Percentiles rank a stretch among this genome's conserved stretches.
phyloP scores from a whole-genome alignment of 2,888 invertebrate genomes.

The Diplolepis rosae region DNA sequence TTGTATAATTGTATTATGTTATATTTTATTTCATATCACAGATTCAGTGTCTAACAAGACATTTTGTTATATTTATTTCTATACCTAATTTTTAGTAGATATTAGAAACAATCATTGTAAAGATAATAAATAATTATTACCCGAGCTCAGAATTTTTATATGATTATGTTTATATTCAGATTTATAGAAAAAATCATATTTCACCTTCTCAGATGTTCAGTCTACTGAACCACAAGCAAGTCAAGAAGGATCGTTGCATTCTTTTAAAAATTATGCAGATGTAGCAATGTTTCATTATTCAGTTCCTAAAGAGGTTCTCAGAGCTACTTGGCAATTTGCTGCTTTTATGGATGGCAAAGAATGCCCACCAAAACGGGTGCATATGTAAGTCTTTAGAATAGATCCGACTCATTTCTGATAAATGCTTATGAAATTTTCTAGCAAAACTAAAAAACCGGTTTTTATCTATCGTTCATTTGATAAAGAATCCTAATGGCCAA shows the following conservation, averaged over 20 bases:
- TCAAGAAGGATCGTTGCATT: slow-evolving; percentile 73
- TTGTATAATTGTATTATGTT: too few relatives aligned
- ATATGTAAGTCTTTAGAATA: slow-evolving; percentile 71
- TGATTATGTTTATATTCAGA: too few relatives aligned
- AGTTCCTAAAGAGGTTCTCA: slow-evolving; percentile 73
- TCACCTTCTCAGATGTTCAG: not conserved
- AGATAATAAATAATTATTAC: not conserved
- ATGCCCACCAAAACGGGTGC: slow-evolving; percentile 72
- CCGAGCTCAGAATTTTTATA: too few relatives aligned
- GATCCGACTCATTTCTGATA: too few relatives aligned
- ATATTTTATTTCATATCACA: too few relatives aligned
- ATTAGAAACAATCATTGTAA: not conserved
- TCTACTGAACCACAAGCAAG: slow-evolving; percentile 71
- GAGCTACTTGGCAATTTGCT: slow-evolving; percentile 75
- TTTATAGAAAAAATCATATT: too few relatives aligned
- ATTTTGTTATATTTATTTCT: too few relatives aligned
- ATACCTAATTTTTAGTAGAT: not conserved
- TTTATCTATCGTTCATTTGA: not conserved
- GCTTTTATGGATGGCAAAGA: slow-evolving; percentile 74
- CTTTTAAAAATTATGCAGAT: slow-evolving; percentile 74
- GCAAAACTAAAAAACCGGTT: too few relatives aligned
- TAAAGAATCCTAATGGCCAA: slow-evolving; percentile 6
- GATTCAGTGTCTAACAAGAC: too few relatives aligned
- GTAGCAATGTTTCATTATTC: slow-evolving; percentile 74
- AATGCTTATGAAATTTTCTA: too few relatives aligned